phyloP scores from a whole-genome alignment of 2,797 vertebrate genomes.

The Botia kubotai region DNA sequence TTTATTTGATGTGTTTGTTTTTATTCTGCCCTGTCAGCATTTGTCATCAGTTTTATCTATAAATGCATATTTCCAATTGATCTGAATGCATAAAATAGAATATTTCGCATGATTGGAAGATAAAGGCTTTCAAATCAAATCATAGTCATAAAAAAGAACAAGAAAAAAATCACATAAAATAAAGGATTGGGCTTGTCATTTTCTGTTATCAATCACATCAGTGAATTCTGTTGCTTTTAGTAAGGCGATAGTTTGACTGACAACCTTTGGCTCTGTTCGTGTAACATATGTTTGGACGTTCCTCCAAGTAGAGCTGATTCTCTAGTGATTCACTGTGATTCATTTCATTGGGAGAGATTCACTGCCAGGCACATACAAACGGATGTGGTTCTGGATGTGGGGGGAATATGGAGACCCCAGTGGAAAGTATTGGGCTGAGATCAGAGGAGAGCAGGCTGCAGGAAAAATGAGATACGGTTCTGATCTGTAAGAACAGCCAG shows the following conservation, averaged over 20 bases:
- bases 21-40: background rate
- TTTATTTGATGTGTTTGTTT: constrained; percentile 21
- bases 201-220: constrained; percentile 10
- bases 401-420: constrained; percentile 63
- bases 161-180: background rate
- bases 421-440: constrained; percentile 63
- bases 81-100: background rate
- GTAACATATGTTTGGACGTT: constrained; percentile 14
- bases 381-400: constrained; percentile 17
- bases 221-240: constrained; percentile 2
- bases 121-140: constrained; percentile 44
- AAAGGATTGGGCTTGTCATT: constrained; percentile 5
- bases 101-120: constrained; percentile 26
- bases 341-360: constrained; percentile 63
- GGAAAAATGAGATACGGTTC: constrained; percentile 64
- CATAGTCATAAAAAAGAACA: constrained; percentile 6
- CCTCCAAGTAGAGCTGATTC: constrained; percentile 6
- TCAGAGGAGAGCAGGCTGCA: constrained; percentile 54
- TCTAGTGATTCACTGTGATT: constrained; percentile 51
- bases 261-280: constrained; percentile 6
- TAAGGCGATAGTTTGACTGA: constrained; percentile 30
- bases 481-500: constrained; percentile 47
- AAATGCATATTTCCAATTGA: background rate
- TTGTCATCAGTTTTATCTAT: constrained; percentile 27
- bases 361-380: constrained; percentile 21